phyloP scores from a whole-genome alignment of 2,113 vertebrate genomes.

The Charadrius vociferus region DNA sequence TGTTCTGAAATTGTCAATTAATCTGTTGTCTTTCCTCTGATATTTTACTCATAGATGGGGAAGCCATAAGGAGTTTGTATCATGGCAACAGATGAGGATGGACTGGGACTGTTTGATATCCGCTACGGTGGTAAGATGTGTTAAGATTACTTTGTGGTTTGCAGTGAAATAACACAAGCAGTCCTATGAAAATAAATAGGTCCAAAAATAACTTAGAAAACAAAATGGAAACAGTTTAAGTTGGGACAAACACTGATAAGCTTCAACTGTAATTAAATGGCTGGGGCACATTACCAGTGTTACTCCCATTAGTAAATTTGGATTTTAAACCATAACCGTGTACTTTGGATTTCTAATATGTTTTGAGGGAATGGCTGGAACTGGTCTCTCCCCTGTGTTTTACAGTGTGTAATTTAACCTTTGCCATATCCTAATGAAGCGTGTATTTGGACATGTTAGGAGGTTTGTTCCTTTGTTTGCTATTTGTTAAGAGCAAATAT shows the following conservation, averaged over 20 bases:
- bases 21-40: not conserved
- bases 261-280: not conserved
- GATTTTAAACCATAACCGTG: not conserved
- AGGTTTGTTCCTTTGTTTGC: not conserved
- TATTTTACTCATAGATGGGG: conserved; percentile 63
- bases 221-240: not conserved
- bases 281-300: not conserved
- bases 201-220: not conserved
- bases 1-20: not conserved
- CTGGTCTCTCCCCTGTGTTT: not conserved
- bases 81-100: conserved; percentile 80
- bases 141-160: not conserved
- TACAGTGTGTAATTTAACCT: not conserved
- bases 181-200: not conserved
- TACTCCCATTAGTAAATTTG: not conserved
- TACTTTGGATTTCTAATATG: not conserved
- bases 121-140: conserved; percentile 43
- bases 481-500: not conserved
- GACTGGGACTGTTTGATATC: conserved; percentile 67
- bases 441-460: not conserved
- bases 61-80: conserved; percentile 65
- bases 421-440: not conserved
- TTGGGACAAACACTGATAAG: not conserved
- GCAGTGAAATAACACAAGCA: not conserved
- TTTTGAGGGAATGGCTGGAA: not conserved